Percentiles rank a stretch among this genome's conserved stretches.
phyloP scores from a whole-genome alignment of 2,797 vertebrate genomes.

The Neosilurus mollespiculum region DNA sequence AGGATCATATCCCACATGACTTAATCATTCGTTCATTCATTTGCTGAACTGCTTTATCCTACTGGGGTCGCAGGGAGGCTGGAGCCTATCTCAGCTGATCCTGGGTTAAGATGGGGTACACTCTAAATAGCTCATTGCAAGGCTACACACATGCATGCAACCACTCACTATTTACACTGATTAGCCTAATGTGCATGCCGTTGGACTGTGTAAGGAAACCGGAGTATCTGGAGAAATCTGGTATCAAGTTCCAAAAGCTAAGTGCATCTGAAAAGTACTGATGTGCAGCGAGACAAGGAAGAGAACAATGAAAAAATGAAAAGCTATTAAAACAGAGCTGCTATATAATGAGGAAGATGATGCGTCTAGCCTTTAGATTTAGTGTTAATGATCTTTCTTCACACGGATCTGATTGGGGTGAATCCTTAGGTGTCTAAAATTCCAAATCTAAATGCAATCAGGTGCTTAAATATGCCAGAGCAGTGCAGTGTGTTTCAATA shows the following conservation, averaged over 20 bases:
- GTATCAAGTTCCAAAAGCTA: not conserved
- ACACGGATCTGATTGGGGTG: not conserved
- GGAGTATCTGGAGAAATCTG: no score
- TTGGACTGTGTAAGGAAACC: no score
- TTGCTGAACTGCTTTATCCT: no score
- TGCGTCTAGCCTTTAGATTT: not conserved
- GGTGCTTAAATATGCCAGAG: not conserved
- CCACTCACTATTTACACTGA: no score
- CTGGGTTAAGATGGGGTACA: no score
- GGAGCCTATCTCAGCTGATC: no score
- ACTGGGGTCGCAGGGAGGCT: no score
- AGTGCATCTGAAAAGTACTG: not conserved
- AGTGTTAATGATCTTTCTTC: not conserved
- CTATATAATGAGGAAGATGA: not conserved
- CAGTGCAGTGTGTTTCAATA: not conserved
- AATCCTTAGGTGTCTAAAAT: not conserved
- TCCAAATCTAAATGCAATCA: not conserved
- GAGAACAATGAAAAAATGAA: not conserved
- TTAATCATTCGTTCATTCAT: no score
- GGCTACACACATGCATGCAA: no score
- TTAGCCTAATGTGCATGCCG: no score
- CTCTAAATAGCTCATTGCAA: no score
- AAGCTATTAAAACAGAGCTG: not conserved
- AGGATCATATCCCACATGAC: no score
- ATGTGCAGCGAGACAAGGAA: not conserved